These are phyloP conservation scores for Trisateles emortualis DNA, from an alignment of 2,888 invertebrate species.

Conservation along the genomic window DNA sequence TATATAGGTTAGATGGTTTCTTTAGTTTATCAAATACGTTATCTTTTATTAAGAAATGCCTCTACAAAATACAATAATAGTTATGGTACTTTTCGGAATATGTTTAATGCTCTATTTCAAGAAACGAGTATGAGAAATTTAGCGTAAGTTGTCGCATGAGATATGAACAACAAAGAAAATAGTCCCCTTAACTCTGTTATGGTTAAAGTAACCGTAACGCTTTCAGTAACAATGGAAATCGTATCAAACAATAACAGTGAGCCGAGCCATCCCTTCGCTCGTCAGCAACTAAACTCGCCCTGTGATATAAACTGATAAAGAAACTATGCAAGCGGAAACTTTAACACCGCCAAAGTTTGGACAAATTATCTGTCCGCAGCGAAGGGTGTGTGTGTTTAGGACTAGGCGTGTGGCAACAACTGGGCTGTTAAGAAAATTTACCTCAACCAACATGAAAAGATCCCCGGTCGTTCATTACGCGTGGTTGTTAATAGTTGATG, in stretches of 20 bases:
- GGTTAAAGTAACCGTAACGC: constrained; percentile 14
- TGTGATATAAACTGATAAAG: constrained; percentile 62
- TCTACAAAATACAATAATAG: too few relatives aligned
- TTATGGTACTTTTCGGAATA: constrained; percentile 4
- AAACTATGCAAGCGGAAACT: constrained; percentile 61
- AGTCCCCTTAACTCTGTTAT: neutral
- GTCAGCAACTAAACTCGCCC: constrained; percentile 48
- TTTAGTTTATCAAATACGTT: constrained; percentile 20
- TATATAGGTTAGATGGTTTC: constrained; percentile 24
- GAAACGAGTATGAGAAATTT: neutral
- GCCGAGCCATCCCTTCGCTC: constrained; percentile 26
- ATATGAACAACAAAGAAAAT: neutral
- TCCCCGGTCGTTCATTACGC: constrained; percentile 52
- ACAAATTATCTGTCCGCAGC: constrained; percentile 65
- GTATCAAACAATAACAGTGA: constrained; percentile 37
- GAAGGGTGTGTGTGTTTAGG: constrained; percentile 72
- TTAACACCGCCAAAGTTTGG: constrained; percentile 57
- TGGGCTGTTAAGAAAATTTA: constrained; percentile 61
- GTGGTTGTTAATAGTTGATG: constrained; percentile 12
- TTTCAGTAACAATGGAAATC: constrained; percentile 20
- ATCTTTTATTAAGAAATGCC: too few relatives aligned
- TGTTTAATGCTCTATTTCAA: neutral
- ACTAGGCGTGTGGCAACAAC: constrained; percentile 56
- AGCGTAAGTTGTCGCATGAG: constrained; percentile 8
- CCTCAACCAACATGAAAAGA: constrained; percentile 45